These are phyloP conservation scores for Lytechinus variegatus DNA, from an alignment of 35 echinoderm and acorn worm species.

Conservation along the genomic window DNA sequence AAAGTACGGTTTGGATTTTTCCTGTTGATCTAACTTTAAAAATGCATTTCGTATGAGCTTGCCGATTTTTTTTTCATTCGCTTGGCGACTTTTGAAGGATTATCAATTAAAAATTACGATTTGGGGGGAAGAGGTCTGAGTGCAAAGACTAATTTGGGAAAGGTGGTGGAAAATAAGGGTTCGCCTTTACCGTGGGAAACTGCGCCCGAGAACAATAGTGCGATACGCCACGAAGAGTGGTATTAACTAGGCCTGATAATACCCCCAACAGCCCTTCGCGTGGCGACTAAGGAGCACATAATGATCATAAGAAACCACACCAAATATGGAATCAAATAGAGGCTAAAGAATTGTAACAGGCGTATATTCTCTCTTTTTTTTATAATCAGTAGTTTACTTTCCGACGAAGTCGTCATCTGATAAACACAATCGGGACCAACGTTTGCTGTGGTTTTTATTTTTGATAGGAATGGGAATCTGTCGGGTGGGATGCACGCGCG, in stretches of 20 bases:
- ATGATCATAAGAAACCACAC: slow-evolving; percentile 25
- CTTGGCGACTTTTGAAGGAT: background rate
- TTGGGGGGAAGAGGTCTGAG: background rate
- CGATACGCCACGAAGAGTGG: background rate
- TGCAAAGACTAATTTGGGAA: background rate
- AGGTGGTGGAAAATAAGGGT: background rate
- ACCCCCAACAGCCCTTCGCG: slow-evolving; percentile 27
- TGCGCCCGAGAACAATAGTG: slow-evolving; percentile 27
- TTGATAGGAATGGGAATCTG: no score
- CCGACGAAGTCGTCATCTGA: background rate
- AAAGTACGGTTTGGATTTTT: background rate
- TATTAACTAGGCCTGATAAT: slow-evolving; percentile 20
- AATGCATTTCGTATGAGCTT: no score
- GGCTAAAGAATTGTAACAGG: background rate
- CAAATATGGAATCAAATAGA: slow-evolving; percentile 14
- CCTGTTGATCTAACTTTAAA: background rate
- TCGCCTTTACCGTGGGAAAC: slow-evolving; percentile 22
- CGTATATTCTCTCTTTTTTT: background rate
- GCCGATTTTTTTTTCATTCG: no score
- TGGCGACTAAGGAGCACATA: background rate
- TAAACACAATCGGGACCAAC: background rate
- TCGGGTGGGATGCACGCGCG: background rate
- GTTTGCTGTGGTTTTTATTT: background rate
- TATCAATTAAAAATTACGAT: background rate
- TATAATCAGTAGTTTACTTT: background rate